Percentiles rank a stretch among this genome's conserved stretches.
phyloP scores from a whole-genome alignment of 2,797 vertebrate species.

The Myripristis jacobus region DNA sequence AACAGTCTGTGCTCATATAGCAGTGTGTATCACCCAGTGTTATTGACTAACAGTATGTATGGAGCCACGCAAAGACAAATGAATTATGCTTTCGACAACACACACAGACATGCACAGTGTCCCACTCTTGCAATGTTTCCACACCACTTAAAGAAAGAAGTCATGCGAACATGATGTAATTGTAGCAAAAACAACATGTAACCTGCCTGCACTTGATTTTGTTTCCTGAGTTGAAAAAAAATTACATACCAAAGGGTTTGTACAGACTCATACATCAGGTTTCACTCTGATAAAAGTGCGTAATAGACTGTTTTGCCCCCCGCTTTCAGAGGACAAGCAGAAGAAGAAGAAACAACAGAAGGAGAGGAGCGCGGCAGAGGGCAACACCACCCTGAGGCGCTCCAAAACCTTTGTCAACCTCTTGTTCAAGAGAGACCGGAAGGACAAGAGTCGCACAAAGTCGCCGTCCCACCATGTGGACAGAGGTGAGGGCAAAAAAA shows the following conservation, averaged over 20 bases:
- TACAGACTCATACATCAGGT: not conserved
- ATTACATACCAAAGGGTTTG: not conserved
- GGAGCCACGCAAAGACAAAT: constrained; percentile 42
- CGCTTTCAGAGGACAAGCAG: constrained; percentile 85
- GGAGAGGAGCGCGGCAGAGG: constrained; percentile 81
- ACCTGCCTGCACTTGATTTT: not conserved
- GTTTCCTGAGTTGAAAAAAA: not conserved
- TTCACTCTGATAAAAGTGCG: not conserved
- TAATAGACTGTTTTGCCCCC: not conserved
- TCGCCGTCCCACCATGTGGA: constrained; percentile 74
- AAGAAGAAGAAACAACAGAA: constrained; percentile 88
- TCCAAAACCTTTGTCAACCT: constrained; percentile 97
- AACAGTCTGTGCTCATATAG: constrained; percentile 60
- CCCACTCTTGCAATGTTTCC: constrained; percentile 15
- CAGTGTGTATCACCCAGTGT: constrained; percentile 63
- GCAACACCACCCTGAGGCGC: constrained; percentile 86
- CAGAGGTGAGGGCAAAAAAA: constrained; percentile 66
- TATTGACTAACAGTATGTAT: constrained; percentile 46
- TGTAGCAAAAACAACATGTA: not conserved
- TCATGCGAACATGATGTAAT: not conserved
- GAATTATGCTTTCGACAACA: constrained; percentile 53
- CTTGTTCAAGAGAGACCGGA: constrained; percentile 90
- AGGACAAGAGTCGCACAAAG: constrained; percentile 80
- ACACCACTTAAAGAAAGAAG: too few species aligned
- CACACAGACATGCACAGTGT: constrained; percentile 21